phyloP scores from a whole-genome alignment of 2,888 invertebrate genomes.

The Melikaiella ostensackeni region DNA sequence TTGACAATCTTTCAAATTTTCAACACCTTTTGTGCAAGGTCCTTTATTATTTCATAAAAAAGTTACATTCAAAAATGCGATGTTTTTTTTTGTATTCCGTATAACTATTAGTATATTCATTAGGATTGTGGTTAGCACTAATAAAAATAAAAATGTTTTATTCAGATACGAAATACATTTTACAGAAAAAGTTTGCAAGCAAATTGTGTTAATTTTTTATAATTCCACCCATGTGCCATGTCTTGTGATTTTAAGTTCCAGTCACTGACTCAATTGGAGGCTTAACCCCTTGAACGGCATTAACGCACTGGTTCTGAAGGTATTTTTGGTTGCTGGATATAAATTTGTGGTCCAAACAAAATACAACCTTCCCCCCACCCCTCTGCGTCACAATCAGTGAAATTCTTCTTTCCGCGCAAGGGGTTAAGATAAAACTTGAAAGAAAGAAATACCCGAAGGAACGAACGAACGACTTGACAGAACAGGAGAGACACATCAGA shows the following conservation, averaged over 20 bases:
- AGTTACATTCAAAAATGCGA: too few relatives aligned
- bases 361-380: not conserved
- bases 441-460: slow-evolving; percentile 14
- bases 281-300: not conserved
- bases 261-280: not conserved
- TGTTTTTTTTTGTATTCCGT: too few relatives aligned
- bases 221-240: not conserved
- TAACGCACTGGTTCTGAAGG: not conserved
- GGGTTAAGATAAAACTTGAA: not conserved
- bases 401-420: not conserved
- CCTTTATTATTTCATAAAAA: too few relatives aligned
- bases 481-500: slow-evolving; percentile 65
- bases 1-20: too few relatives aligned
- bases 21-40: too few relatives aligned
- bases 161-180: too few relatives aligned
- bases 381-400: not conserved
- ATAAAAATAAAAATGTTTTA: too few relatives aligned
- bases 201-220: too few relatives aligned
- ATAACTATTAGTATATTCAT: too few relatives aligned
- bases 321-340: not conserved
- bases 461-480: slow-evolving; percentile 5
- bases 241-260: not conserved
- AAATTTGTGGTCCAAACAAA: not conserved
- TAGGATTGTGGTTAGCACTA: too few relatives aligned
- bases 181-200: too few relatives aligned